These are phyloP conservation scores for Plestiodon gilberti DNA, from an alignment of 2,113 vertebrate genomes.

Conservation along the genomic window DNA sequence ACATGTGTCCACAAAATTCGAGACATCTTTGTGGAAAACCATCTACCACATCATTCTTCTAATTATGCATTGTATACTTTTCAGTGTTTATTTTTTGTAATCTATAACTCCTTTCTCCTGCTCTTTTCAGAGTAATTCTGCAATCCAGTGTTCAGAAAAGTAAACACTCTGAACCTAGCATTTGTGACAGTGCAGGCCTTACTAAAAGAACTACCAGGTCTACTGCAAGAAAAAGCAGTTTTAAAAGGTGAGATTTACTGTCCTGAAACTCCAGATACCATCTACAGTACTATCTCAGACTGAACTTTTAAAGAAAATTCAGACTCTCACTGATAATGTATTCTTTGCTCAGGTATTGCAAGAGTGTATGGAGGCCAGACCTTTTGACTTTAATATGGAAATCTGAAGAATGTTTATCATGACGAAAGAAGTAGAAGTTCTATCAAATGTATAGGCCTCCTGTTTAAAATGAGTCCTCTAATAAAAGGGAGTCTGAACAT, in stretches of 20 bases:
- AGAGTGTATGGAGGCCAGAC: constrained; percentile 9
- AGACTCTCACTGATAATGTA: background rate
- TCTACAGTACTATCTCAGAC: constrained; percentile 33
- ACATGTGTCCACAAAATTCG: constrained; percentile 13
- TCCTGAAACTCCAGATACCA: constrained; percentile 45
- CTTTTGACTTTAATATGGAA: constrained; percentile 11
- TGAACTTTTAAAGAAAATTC: background rate
- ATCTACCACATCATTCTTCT: constrained; percentile 11
- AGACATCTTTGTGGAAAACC: constrained; percentile 26
- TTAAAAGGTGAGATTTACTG: constrained; percentile 81
- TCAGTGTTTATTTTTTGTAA: constrained; percentile 39
- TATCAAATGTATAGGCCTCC: background rate
- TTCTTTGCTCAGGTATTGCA: background rate
- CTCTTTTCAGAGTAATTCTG: constrained; percentile 86
- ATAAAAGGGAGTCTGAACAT: background rate
- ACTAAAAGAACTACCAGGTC: constrained; percentile 90
- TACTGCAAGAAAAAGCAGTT: constrained; percentile 82
- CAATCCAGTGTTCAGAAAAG: constrained; percentile 88
- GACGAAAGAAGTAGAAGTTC: background rate
- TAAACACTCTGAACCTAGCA: constrained; percentile 82
- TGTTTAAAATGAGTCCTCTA: background rate
- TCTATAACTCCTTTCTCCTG: constrained; percentile 75
- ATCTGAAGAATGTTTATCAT: background rate
- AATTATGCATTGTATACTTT: constrained; percentile 28
- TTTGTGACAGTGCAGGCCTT: constrained; percentile 84